phyloP scores from a whole-genome alignment of 2,113 vertebrate genomes.

The Grus americana region DNA sequence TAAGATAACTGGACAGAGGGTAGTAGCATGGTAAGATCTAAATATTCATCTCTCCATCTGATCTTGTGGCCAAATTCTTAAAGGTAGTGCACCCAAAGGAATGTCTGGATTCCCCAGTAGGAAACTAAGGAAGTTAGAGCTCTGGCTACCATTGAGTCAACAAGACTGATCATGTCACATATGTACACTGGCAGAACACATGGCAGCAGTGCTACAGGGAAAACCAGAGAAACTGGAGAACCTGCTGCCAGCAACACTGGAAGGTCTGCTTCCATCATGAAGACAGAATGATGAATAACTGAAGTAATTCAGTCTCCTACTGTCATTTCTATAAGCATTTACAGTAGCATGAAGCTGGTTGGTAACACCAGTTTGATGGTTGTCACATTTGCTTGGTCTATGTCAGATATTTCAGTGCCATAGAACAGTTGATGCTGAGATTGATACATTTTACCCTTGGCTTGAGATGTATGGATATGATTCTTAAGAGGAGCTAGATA shows the following conservation, averaged over 20 bases:
- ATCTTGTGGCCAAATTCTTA: neutral
- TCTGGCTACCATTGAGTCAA: neutral
- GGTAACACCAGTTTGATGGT: neutral
- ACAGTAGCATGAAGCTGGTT: neutral
- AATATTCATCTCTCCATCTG: neutral
- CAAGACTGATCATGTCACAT: neutral
- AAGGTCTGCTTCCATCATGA: neutral
- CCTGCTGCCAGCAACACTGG: neutral
- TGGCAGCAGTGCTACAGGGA: neutral
- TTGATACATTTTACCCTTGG: neutral
- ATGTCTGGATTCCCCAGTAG: neutral
- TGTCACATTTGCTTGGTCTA: neutral
- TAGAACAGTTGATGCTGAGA: neutral
- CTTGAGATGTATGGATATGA: neutral
- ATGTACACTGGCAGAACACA: accelerated
- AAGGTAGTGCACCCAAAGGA: neutral
- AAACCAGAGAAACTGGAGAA: neutral
- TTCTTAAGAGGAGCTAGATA: neutral
- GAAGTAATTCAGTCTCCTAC: neutral
- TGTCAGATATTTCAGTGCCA: neutral
- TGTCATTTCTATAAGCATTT: neutral
- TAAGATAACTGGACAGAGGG: neutral
- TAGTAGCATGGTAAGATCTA: neutral
- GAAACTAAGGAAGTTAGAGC: neutral
- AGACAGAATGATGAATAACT: neutral